Base-by-base conservation (phyloP, 2,888 invertebrate genomes). In the Tinea pellionella region DNA sequence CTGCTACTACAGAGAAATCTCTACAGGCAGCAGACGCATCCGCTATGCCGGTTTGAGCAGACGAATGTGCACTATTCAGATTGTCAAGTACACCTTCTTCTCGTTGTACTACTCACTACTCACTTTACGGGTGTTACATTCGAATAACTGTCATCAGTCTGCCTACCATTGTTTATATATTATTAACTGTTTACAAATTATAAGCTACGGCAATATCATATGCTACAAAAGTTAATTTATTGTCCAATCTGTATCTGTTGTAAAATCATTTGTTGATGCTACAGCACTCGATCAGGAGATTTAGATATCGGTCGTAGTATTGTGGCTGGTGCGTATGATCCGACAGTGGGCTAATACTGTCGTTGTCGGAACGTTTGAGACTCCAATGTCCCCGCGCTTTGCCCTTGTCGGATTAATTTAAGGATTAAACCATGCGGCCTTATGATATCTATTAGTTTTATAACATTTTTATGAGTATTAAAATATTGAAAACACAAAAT, bases 311-410 rank as follows among this genome's bases (percentile, higher is more conserved):
- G 74, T 68, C 70, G 69, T 65, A 64, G 67, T 66, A 70, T 73
- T 74, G 68, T 69, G 65, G 66, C 42, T 62, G 62, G 63, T 53
- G 41, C 63, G 65, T 64, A 64, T 75, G 76, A 78, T 77, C 75
- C 67, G 79, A 79, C 75, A 74, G 71, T 71, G 71, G 67, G 69
- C 67, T 82, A 82, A 81, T 79, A 73, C 70, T 74, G 76, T 76
- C 77, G 75, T 64, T 64, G 77, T 71, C 82, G 84, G 83, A 68
- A 64, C 71, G 73, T 80, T 81, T 82, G 74, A 75, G 70, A 71
- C 69, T 67, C 75, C 71, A 77, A 65, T 41, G 59, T 62, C 62
- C 64, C 68, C 32, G 61, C 67, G 67, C 67, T 63, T 63, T 65
- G 65, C 63, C 69, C 66, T 65, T 66, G 68, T 68, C 71, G 68